Base-by-base conservation (phyloP, 64 coral and sea anemone genomes). In the Acropora tenuis region DNA sequence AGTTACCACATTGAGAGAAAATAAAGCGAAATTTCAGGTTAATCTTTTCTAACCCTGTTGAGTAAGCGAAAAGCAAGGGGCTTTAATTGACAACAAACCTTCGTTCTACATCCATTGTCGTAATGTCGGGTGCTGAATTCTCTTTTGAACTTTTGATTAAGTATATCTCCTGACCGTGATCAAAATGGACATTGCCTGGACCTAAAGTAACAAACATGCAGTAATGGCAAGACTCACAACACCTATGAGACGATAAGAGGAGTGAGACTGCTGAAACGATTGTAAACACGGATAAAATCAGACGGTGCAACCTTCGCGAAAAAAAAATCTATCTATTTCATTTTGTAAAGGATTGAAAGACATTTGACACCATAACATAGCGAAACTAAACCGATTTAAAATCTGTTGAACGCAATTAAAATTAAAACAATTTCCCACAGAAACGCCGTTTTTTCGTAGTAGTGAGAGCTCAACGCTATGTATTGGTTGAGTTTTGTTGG, bases 161-260 rank as follows among this genome's bases (percentile, higher is more conserved):
- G 81, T 90, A 96, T 48, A 99, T 80, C 45, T 99, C 97, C 88
- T 99, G 94, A 16, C 88, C 97, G 91, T 96, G 91, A 83, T 99
- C 94, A 88, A 96, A 99, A 80, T 98, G 91, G 12, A 90, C 61
- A 55, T 93, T 95, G 5, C 97, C 97, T 45, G 97, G 94, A 76
- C 94, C 93, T 95, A 53, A 48, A 92, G 90, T 8, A 57, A 16
- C 55, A 81, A 55, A 18, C 3, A 48, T 11, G 13, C 13, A 11
- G 60, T 13, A 63, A 13, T 63, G 30, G 30, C 30, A 11, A 63
- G 11, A 2, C 8, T 63, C 16, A 13, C 8, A 3, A 13, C 3
- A 0, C 16, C 60, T 13, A 55, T 55, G 52, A 55, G 52, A 55
- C 30, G 52, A 55, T 55, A 7, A 15, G 60, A 63, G 11, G 60